Percentiles rank a stretch among this genome's conserved stretches.
Conservation (phyloP, 1,140 invertebrate genomes). For the Danaus plexippus region DNA sequence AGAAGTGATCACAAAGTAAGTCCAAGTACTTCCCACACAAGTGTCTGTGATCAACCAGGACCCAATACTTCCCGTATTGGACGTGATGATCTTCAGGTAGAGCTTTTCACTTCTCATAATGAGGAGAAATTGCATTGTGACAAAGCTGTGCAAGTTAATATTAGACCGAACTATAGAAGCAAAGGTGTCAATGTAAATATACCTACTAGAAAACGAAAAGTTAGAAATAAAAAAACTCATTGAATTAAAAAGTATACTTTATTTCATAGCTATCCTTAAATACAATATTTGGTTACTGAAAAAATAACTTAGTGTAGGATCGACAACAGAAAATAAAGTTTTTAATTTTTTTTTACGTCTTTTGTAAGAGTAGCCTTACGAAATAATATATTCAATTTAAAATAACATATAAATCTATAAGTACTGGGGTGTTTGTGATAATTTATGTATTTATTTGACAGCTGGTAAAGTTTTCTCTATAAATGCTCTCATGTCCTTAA, state of each 20-base stretch:
- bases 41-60: too few species aligned
- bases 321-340: constrained; percentile 7
- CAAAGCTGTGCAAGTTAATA: too few species aligned
- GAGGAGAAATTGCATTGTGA: too few species aligned
- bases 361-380: constrained; percentile 11
- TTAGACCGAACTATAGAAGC: too few species aligned
- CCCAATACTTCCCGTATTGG: too few species aligned
- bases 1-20: too few species aligned
- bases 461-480: constrained; percentile 62
- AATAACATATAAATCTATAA: constrained; percentile 22
- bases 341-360: constrained; percentile 7
- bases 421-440: constrained; percentile 17
- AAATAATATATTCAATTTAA: constrained; percentile 18
- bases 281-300: constrained; percentile 26
- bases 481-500: constrained; percentile 75
- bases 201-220: too few species aligned
- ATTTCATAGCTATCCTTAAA: constrained; percentile 28
- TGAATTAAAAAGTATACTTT: constrained; percentile 18
- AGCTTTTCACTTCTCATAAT: too few species aligned
- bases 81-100: too few species aligned
- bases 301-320: constrained; percentile 9
- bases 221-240: too few species aligned
- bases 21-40: too few species aligned
- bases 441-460: constrained; percentile 35
- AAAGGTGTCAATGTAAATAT: too few species aligned